These are phyloP conservation scores for Saimiri boliviensis DNA, from an alignment of 2,113 vertebrate genomes.

Conservation along the genomic window DNA sequence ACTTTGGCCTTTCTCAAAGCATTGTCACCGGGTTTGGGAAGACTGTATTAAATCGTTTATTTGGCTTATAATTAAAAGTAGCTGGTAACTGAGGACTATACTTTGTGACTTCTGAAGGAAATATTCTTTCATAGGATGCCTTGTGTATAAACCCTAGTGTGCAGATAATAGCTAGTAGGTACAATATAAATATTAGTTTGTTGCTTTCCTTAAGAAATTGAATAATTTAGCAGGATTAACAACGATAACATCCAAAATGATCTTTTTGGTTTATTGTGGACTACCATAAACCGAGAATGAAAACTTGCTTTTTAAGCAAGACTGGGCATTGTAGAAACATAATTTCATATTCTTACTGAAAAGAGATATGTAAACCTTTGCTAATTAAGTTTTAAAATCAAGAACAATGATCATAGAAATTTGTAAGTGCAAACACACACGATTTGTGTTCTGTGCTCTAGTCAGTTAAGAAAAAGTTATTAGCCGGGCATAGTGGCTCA, in stretches of 20 bases:
- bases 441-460: background rate
- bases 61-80: background rate
- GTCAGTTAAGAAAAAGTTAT: background rate
- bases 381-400: background rate
- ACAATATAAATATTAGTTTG: background rate
- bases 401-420: background rate
- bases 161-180: background rate
- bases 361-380: background rate
- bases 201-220: background rate
- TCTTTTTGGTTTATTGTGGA: background rate
- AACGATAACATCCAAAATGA: background rate
- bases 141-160: background rate
- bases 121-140: background rate
- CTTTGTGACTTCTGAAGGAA: background rate
- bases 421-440: background rate
- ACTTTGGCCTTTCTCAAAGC: background rate
- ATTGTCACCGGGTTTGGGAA: background rate
- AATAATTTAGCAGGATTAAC: background rate
- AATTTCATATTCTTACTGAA: background rate
- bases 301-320: background rate
- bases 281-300: background rate
- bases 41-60: background rate
- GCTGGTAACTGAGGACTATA: background rate
- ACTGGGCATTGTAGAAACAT: background rate
- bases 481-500: too few species aligned